Percentiles rank a stretch among this genome's conserved stretches.
Conservation (phyloP, 2,888 invertebrate species). For the Aphelenchoides bicaudatus region DNA sequence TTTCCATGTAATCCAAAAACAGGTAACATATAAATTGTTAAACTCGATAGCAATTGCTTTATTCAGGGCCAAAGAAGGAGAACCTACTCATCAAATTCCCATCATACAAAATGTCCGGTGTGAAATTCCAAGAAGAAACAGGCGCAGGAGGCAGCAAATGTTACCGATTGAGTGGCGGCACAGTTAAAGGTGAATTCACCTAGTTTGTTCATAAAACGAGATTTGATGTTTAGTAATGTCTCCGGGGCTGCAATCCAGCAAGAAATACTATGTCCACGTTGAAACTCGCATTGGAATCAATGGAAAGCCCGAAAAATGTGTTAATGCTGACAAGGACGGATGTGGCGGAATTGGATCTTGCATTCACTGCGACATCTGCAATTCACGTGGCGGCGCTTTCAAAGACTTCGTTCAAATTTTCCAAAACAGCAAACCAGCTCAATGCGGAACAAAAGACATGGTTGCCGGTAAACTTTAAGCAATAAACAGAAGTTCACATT, state of each 20-base stretch:
- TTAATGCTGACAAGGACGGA: constrained; percentile 56
- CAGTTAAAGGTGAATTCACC: no score
- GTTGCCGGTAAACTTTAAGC: no score
- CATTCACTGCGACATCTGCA: constrained; percentile 58
- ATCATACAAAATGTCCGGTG: constrained; percentile 50
- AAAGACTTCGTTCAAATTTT: constrained; percentile 59
- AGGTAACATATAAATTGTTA: not conserved
- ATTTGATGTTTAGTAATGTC: constrained; percentile 43
- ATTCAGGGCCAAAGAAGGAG: constrained; percentile 41
- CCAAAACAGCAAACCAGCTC: constrained; percentile 52
- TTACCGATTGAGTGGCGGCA: constrained; percentile 59
- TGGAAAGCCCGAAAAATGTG: constrained; percentile 58
- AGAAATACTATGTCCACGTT: constrained; percentile 58
- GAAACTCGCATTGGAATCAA: constrained; percentile 59
- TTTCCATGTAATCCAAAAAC: constrained; percentile 48
- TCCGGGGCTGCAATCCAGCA: constrained; percentile 47
- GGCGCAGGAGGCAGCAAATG: constrained; percentile 46
- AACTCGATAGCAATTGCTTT: not conserved
- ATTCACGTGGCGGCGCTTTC: constrained; percentile 50
- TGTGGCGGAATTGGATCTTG: constrained; percentile 59
- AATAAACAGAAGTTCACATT: no score
- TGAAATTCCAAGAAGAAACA: constrained; percentile 39
- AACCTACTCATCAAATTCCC: constrained; percentile 57
- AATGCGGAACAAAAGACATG: constrained; percentile 53
- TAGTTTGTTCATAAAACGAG: no score